Base-by-base conservation (phyloP, 2,888 invertebrate genomes). In the Ischnus inquisitorius region DNA sequence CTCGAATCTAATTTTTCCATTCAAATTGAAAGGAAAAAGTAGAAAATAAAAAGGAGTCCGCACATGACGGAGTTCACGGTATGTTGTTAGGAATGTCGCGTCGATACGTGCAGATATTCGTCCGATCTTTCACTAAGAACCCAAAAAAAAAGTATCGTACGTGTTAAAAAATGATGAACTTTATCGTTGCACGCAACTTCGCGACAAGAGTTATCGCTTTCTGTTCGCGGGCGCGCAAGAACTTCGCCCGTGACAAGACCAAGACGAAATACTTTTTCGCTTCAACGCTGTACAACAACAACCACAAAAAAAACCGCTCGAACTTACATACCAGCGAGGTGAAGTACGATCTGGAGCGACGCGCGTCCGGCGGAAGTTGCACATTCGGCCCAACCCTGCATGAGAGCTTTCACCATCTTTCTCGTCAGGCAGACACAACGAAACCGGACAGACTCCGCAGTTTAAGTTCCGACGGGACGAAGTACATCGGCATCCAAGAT, bases 171-270 rank as follows among this genome's bases (percentile, higher is more conserved):
- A 10, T 22, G 51, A 69, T 22, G 14, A 62, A 62, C 48, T 71
- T 28, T 71, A 54, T 51, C 28, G 71, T 22, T 14, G 12, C 41
- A 19, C 19, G 4, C 54, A 54, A 64, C 64, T 68, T 68, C 62
- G 6, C 48, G 48, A 69, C 25, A 78, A 46, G 46, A 46, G 14
- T 46, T 78, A 69, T 34, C 39, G 60, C 69, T 60, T 78, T 60
- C 77, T 48, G 67, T 75, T 68, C 41, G 64, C 80, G 79, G 41
- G 46, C 28, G 57, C 65, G 41, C 34, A n/a, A 28, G 4, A 79
- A 74, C 68, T 75, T 75, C 48, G 34, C 28, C 19, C 0, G 14
- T 25, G 4, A 68, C 48, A 25, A 41, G 60, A 64, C 78, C 71
- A 54, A 64, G 22, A 10, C 46, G 57, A 41, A 76, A 76, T n/a